Evolutionary conservation across 2,888 invertebrate genomes (phyloP).

Genomic region (Parasteatoda lunata): DNA sequence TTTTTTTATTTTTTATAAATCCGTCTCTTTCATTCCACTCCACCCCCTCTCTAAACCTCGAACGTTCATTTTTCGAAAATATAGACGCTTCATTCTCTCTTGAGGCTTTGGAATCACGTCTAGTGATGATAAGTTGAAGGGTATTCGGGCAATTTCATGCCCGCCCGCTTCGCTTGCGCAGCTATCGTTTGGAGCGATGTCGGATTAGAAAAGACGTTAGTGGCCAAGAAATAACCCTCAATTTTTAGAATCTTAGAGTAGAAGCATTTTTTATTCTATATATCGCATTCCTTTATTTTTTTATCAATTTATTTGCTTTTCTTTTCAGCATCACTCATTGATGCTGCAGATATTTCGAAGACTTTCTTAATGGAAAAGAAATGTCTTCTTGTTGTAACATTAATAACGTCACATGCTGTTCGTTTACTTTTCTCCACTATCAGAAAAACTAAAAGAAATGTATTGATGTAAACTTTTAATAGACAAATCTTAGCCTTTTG

Average conservation of each 20-base stretch:
- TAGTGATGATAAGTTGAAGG: conserved; percentile 60
- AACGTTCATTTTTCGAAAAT: conserved; percentile 50
- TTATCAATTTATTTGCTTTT: conserved; percentile 8
- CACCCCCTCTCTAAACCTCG: conserved; percentile 10
- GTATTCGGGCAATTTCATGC: conserved; percentile 58
- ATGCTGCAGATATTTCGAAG: conserved; percentile 1
- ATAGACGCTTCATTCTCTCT: conserved; percentile 47
- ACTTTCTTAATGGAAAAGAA: neutral
- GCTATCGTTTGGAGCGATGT: conserved; percentile 19
- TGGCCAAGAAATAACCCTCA: conserved; percentile 57
- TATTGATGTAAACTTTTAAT: too few relatives aligned
- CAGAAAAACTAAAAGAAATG: too few relatives aligned
- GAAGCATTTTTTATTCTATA: neutral
- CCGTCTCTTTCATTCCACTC: conserved; percentile 13
- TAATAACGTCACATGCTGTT: neutral
- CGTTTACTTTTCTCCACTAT: neutral
- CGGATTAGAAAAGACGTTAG: conserved; percentile 58
- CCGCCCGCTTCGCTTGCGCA: conserved; percentile 32
- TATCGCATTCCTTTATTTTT: conserved; percentile 3
- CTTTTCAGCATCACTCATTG: conserved; percentile 23
- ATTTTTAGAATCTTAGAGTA: conserved; percentile 34
- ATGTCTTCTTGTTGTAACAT: neutral
- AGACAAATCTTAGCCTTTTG: too few relatives aligned
- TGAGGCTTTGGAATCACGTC: conserved; percentile 52
- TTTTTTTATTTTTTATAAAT: conserved; percentile 42